Base-by-base conservation (phyloP, 2,888 invertebrate species). In the Platycheirus albimanus region DNA sequence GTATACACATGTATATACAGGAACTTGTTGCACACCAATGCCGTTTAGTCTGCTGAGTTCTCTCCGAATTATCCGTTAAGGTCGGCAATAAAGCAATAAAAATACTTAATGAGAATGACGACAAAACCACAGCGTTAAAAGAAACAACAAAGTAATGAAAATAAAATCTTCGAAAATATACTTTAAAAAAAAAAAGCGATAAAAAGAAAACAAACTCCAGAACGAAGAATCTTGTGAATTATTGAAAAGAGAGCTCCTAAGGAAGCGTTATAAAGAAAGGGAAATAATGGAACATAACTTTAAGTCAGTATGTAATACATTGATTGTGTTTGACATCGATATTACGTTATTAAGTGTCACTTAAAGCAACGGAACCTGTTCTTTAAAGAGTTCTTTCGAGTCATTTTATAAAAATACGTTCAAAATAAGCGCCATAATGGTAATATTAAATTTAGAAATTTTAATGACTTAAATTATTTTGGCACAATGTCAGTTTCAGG, bases 21-120 rank as follows among this genome's bases (percentile, higher is more conserved):
- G 49, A 71, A 71, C 71, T 67, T 81, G 70, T 81, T 76, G 64
- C 41, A 64, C 71, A 61, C 45, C 78, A 83, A 78, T 83, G 83
- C 78, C 83, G 69, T 83, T 83, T 63, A 66, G 69, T 83, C 81
- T 72, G 70, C 63, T 70, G 64, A 63, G 41, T 41, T 56, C 75
- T 61, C 45, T 45, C 36, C 52, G 20, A 67, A 69, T 64, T 63
- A 74, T 72, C 83, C 83, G 83, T 83, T 83, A 83, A 78, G 78
- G 78, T 78, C 69, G 78, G 45, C 83, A 74, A 56, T 54, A 72
- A 77, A 24, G 45, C 83, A 74, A 56, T 54, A 72, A 77, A 24
- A 54, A 33, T 28, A 30, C 1, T 75, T 52, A 38, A 67, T 64
- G 58, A 74, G 30, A 63, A 67, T 72, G 78, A 72, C 61, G 54